Percentiles rank a stretch among this genome's conserved stretches.
Evolutionary conservation across 2,797 vertebrate species (phyloP).

Genomic region (Sebastes diploproa): DNA sequence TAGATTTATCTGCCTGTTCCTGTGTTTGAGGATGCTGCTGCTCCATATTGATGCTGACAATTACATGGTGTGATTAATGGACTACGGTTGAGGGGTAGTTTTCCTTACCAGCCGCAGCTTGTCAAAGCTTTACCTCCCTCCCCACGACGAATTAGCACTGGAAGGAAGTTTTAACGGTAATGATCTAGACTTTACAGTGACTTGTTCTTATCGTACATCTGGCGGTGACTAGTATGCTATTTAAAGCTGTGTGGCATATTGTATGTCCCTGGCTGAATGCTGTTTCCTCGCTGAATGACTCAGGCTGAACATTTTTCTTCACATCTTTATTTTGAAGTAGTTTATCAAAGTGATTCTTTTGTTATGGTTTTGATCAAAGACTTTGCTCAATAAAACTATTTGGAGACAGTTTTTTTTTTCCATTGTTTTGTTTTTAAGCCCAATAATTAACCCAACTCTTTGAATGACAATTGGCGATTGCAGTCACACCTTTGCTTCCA

Average conservation of each 20-base stretch:
- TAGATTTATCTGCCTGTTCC: slow-evolving; percentile 9
- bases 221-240: background rate
- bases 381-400: background rate
- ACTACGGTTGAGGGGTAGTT: background rate
- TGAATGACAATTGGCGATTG: background rate
- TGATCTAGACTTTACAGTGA: background rate
- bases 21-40: slow-evolving; percentile 21
- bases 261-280: background rate
- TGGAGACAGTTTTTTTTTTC: background rate
- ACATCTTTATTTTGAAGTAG: background rate
- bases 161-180: background rate
- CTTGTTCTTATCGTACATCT: background rate
- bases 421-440: background rate
- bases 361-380: background rate
- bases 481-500: background rate
- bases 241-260: background rate
- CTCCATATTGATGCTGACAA: slow-evolving; percentile 30
- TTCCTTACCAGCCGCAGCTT: background rate
- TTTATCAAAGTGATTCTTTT: background rate
- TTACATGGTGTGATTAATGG: slow-evolving; percentile 40
- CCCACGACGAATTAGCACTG: background rate
- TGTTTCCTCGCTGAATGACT: background rate
- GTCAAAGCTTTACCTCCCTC: slow-evolving; percentile 5
- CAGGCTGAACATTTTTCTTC: background rate
- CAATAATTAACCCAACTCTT: background rate